These are phyloP conservation scores for Chaetoderma sp. DNA, from an alignment of 2,888 invertebrate genomes.

Conservation along the genomic window DNA sequence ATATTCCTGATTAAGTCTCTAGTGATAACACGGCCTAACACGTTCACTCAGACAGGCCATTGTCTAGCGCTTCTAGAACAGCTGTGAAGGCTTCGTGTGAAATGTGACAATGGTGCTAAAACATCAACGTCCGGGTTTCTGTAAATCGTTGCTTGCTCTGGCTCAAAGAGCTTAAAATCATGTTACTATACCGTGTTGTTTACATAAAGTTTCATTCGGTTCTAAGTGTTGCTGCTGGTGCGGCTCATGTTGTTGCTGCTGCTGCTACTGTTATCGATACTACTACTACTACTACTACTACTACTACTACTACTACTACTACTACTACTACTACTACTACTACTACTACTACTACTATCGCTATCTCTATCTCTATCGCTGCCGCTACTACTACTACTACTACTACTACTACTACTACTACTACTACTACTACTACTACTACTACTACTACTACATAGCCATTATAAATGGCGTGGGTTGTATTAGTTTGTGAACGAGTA, in stretches of 20 bases:
- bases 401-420: not conserved
- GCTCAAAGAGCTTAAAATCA: no score
- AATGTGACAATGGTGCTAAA: no score
- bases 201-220: not conserved
- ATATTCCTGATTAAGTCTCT: no score
- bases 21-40: no score
- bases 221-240: not conserved
- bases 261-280: not conserved
- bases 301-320: not conserved
- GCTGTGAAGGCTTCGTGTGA: no score
- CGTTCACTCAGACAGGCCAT: no score
- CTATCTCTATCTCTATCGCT: not conserved
- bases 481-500: not conserved
- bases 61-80: no score
- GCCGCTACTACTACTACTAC: not conserved
- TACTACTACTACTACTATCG: constrained; percentile 1
- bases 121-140: no score
- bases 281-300: constrained; percentile 1
- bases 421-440: not conserved
- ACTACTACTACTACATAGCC: not conserved
- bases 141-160: no score
- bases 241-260: not conserved
- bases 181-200: not conserved
- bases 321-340: not conserved
- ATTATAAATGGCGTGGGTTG: no score